A percentile compares a stretch with the other conserved stretches of the same genome.
Conservation (phyloP, 2,113 vertebrate genomes). For the Galemys pyrenaicus region DNA sequence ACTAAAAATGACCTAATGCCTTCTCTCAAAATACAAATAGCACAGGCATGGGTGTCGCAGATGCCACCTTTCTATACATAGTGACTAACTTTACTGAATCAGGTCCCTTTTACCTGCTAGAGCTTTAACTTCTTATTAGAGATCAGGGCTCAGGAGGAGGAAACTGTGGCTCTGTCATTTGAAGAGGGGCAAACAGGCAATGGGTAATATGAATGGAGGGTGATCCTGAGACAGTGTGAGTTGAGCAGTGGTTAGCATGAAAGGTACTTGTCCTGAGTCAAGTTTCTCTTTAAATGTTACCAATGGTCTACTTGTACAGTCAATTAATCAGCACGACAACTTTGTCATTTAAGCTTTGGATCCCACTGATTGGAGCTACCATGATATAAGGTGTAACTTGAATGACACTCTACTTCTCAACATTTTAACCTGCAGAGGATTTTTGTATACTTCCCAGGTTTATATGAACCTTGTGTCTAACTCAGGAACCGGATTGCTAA, state of each 20-base stretch:
- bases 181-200: not conserved
- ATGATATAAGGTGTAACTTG: not conserved
- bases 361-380: not conserved
- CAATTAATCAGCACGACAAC: not conserved
- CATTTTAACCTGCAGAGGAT: not conserved
- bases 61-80: not conserved
- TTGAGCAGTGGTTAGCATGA: not conserved
- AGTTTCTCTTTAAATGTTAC: not conserved
- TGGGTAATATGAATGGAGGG: not conserved
- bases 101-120: not conserved
- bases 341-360: not conserved
- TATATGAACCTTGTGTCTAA: not conserved
- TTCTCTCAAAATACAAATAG: slow-evolving; percentile 30
- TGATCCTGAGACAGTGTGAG: not conserved
- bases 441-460: not conserved
- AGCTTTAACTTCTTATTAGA: too few relatives aligned
- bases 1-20: not conserved
- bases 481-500: not conserved
- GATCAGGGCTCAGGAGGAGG: not conserved
- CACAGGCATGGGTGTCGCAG: not conserved
- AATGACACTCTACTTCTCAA: not conserved
- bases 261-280: not conserved
- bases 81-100: not conserved
- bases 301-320: not conserved
- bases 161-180: not conserved